Conservation (phyloP, 1,140 invertebrate species). For the Brachionus paranguensis region DNA sequence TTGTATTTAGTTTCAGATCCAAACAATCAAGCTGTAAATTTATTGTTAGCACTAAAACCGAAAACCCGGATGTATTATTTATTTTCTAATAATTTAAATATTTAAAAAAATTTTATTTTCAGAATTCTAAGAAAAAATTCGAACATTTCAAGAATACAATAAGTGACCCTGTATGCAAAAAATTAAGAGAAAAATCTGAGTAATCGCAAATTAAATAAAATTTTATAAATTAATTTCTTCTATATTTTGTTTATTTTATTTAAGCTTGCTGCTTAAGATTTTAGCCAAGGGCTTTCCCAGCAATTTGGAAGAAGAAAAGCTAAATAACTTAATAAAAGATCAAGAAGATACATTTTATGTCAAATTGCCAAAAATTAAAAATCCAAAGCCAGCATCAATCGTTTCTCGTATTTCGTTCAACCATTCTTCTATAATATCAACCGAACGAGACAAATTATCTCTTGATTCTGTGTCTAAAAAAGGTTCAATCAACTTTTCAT, state of each 20-base stretch:
- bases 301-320: not conserved
- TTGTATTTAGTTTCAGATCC: not conserved
- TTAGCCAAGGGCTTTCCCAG: not conserved
- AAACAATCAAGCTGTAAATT: not conserved
- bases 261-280: not conserved
- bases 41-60: not conserved
- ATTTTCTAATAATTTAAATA: not conserved
- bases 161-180: not conserved
- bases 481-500: not conserved
- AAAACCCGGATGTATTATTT: not conserved
- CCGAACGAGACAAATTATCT: not conserved
- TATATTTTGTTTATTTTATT: not conserved
- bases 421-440: constrained; percentile 14
- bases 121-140: not conserved
- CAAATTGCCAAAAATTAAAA: constrained; percentile 2
- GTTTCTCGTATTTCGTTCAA: not conserved
- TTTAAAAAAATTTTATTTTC: not conserved
- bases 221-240: not conserved
- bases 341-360: not conserved
- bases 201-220: not conserved
- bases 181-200: constrained; percentile 4
- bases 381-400: not conserved
- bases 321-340: not conserved
- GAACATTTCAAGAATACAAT: not conserved
- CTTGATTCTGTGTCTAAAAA: not conserved